Conservation (phyloP, 1,140 invertebrate genomes). For the Cryptotermes secundus region DNA sequence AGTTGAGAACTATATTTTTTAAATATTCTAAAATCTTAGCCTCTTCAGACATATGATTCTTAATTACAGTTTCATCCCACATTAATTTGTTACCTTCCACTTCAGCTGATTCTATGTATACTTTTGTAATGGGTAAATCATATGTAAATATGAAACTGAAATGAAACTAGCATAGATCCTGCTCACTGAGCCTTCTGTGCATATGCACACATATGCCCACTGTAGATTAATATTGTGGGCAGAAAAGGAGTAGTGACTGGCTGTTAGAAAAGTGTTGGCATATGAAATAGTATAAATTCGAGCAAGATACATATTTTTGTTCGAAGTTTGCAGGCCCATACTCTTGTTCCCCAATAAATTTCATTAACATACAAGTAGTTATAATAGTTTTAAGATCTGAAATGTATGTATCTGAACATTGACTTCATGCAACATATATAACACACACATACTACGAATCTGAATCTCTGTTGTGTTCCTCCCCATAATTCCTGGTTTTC, state of each 20-base stretch:
- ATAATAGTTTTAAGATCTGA: not conserved
- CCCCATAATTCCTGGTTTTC: too few species aligned
- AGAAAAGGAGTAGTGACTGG: not conserved
- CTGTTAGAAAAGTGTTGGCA: not conserved
- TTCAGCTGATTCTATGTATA: too few species aligned
- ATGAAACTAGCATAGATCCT: not conserved
- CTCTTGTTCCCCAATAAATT: not conserved
- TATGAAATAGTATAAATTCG: not conserved
- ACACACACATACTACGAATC: too few species aligned
- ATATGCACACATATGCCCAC: not conserved
- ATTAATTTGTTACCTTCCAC: too few species aligned
- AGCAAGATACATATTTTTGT: not conserved
- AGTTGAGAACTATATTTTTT: too few species aligned
- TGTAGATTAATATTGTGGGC: not conserved
- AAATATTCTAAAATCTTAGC: too few species aligned
- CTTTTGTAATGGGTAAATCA: too few species aligned
- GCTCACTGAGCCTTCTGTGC: not conserved
- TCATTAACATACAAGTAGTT: not conserved
- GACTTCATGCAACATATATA: not conserved
- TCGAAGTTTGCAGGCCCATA: too few species aligned
- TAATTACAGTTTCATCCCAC: too few species aligned
- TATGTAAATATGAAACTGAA: too few species aligned
- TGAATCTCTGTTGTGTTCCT: too few species aligned
- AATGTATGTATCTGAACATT: not conserved
- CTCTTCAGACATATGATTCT: too few species aligned